Base-by-base conservation (phyloP, 2,797 vertebrate genomes). In the Thunnus albacares region DNA sequence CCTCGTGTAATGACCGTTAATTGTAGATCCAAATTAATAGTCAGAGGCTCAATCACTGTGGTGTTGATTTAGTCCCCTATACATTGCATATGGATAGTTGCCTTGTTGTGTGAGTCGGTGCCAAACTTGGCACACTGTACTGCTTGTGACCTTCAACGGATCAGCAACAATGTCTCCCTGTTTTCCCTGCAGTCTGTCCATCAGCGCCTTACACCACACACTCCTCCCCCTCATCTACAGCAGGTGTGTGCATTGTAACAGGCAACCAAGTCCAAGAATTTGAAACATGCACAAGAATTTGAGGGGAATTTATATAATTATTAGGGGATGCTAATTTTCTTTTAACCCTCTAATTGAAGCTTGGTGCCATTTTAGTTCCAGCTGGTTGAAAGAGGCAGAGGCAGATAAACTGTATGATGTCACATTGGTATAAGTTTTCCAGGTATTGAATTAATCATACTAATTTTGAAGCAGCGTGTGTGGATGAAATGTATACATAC, bases 131-230 rank as follows among this genome's bases (percentile, higher is more conserved):
- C 95, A 91, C 89, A 45, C 89, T 77, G 62, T 45, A 24, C 75
- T 77, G 86, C 84, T 72, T 70, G 83, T 94, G 95, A 96, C 96
- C 95, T 96, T 96, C 95, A 95, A 80, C 35, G 70, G 89, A 95
- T 94, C 86, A 90, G 94, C 91, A 95, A 96, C 96, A 96, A 95
- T 95, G 94, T 95, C 94, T 95, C 93, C 94, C 94, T 95, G 94
- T 96, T 94, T 95, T 94, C 92, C 89, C 86, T 88, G 91, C 90
- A 71, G 92, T 92, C 92, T 89, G 91, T 95, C 94, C 87, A 86
- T 96, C 94, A 91, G 90, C 91, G 81, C 90, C 89, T 90, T 61
- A 84, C 89, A 88, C 89, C 74, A 67, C 88, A 65, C 83, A 72
- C 81, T 55, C 66, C 9, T 52, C 61, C 64, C 75, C 64, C 67